These are phyloP conservation scores for Lordiphosa clarofinis DNA, from an alignment of 1,140 invertebrate genomes.

Conservation along the genomic window DNA sequence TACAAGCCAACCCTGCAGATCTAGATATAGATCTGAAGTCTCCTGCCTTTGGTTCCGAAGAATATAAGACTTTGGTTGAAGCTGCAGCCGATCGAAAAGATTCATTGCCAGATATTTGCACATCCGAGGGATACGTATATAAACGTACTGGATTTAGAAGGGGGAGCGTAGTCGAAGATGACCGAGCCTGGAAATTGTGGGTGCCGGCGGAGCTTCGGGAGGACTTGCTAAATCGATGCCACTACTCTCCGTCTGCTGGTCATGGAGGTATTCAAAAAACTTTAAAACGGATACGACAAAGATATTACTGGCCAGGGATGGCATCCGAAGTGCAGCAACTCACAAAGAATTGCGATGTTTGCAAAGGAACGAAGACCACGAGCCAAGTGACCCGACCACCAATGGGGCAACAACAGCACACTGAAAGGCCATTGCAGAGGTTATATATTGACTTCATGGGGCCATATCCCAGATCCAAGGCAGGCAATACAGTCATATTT, in stretches of 20 bases:
- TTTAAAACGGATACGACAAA: neutral
- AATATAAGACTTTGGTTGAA: no score
- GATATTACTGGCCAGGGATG: constrained; percentile 19
- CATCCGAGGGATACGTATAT: no score
- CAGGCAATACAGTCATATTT: constrained; percentile 14
- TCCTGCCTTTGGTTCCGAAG: no score
- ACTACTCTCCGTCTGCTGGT: neutral
- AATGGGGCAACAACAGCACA: constrained; percentile 9
- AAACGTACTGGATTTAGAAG: no score
- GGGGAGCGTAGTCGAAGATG: no score
- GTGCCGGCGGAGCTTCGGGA: no score
- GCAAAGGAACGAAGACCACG: constrained; percentile 3
- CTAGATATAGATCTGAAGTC: no score
- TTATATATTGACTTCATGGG: no score
- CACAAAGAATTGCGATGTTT: constrained; percentile 8
- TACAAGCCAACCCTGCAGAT: neutral
- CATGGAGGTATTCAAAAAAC: constrained; percentile 16
- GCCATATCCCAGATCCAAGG: constrained; percentile 7
- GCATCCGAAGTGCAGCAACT: neutral
- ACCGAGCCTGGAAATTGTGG: no score
- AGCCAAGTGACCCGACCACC: constrained; percentile 3
- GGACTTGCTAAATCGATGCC: no score
- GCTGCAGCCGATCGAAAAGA: no score
- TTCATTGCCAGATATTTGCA: no score
- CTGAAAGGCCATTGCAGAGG: constrained; percentile 10